Conservation (phyloP, 1,140 invertebrate genomes). For the Bombus pascuorum region DNA sequence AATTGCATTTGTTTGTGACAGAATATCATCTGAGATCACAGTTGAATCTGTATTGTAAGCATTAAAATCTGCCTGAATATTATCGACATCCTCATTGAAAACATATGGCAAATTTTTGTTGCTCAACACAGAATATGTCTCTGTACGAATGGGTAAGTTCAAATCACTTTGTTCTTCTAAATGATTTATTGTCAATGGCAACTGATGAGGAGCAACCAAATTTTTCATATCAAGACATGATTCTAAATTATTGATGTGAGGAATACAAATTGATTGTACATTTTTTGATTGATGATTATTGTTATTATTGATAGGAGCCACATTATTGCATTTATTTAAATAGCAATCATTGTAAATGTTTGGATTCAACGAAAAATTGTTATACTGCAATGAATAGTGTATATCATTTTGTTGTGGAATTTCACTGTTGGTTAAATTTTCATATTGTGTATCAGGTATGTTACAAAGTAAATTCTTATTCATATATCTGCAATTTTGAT, state of each 20-base stretch:
- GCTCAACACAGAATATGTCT: background rate
- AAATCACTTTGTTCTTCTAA: background rate
- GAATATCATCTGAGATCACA: background rate
- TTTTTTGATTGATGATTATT: background rate
- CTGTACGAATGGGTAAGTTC: background rate
- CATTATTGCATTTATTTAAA: background rate
- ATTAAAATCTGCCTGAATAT: background rate
- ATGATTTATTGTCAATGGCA: background rate
- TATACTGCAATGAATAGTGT: background rate
- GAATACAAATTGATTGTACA: background rate
- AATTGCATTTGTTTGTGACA: background rate
- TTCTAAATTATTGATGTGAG: background rate
- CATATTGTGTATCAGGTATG: background rate
- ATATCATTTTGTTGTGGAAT: background rate
- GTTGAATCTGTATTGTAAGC: background rate
- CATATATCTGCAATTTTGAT: background rate
- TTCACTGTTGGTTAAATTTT: background rate
- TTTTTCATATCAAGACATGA: background rate
- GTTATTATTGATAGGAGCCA: background rate
- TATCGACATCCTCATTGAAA: background rate
- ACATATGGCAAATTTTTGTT: background rate
- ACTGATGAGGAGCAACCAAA: background rate
- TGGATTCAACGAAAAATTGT: background rate
- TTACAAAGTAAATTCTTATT: constrained; percentile 17
- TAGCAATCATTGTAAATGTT: background rate